Base-by-base conservation (phyloP, 2,888 invertebrate genomes). In the Poecilus cupreus region DNA sequence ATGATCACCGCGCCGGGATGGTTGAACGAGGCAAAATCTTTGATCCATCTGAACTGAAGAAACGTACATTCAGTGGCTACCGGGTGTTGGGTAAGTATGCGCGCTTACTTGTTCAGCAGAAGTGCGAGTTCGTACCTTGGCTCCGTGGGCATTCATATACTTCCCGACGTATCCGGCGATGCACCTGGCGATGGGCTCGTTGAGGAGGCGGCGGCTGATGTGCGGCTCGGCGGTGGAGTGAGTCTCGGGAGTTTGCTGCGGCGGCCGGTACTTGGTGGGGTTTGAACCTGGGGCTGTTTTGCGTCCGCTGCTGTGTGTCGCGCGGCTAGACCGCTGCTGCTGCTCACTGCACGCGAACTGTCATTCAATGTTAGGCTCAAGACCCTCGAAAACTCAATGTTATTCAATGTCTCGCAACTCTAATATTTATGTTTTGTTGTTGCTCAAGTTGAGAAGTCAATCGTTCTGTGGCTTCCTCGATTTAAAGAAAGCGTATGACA, bases 151-250 rank as follows among this genome's bases (percentile, higher is more conserved):
- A 20, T 81, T 84, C 80, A 87, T 85, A 72, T 88, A 88, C 79
- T 88, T 88, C 11, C 86, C 84, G 68, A 89, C 86, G 83, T 88
- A 89, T 57, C 87, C 88, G 20, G 88, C 89, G 79, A 89, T 89
- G 8, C 87, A 88, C 83, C 87, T 84, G 3, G 89, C 89, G 22
- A 89, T 89, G 3, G 88, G 89, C 79, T 89, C 88, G 84, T 87
- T 85, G 80, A 84, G 80, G 54, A 86, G 82, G 11, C 83, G 82
- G 24, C 18, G 43, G 1, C 46, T 20, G 72, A 72, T 22, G 22
- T 32, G 18, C 32, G 32, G 32, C 11, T 72, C 72, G n/a, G 70
- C 70, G 20, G 22, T 37, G 24, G 13, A 3, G 1, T 18, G 18
- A 51, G 51, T 18, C 3, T 68, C 64, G 64, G 37, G 8, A 37